These are phyloP conservation scores for Steatornis caripensis DNA, from an alignment of 2,113 vertebrate genomes.

Conservation along the genomic window DNA sequence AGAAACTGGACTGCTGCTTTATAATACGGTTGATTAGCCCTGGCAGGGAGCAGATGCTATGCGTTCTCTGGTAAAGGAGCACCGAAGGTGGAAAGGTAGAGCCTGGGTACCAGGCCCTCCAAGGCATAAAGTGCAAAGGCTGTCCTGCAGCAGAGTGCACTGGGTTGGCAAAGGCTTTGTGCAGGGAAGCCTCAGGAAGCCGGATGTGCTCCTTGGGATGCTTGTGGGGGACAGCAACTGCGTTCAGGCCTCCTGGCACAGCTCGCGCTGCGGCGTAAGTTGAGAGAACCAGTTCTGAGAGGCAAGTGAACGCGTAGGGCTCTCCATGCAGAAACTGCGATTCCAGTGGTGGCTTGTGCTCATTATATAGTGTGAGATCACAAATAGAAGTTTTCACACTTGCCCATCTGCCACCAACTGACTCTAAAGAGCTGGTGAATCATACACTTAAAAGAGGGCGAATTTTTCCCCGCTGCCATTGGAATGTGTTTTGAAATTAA, in stretches of 20 bases:
- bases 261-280: neutral
- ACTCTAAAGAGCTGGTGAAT: constrained; percentile 73
- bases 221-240: neutral
- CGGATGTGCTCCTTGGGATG: neutral
- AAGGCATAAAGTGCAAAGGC: neutral
- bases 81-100: neutral
- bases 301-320: neutral
- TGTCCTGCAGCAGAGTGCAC: neutral
- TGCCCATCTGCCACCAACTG: constrained; percentile 75
- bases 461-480: constrained; percentile 55
- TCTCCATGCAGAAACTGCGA: constrained; percentile 39
- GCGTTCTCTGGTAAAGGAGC: neutral
- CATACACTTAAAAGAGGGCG: constrained; percentile 68
- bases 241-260: neutral
- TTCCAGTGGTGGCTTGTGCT: constrained; percentile 70
- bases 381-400: constrained; percentile 77
- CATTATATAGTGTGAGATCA: constrained; percentile 76
- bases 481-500: constrained; percentile 71
- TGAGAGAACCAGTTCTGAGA: neutral
- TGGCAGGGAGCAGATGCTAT: neutral
- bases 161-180: neutral
- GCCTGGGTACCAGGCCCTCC: neutral
- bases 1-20: neutral
- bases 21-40: neutral
- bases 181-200: neutral